A percentile compares a stretch with the other conserved stretches of the same genome.
Conservation (phyloP, 2,888 invertebrate species). For the Stomorhina lunata region DNA sequence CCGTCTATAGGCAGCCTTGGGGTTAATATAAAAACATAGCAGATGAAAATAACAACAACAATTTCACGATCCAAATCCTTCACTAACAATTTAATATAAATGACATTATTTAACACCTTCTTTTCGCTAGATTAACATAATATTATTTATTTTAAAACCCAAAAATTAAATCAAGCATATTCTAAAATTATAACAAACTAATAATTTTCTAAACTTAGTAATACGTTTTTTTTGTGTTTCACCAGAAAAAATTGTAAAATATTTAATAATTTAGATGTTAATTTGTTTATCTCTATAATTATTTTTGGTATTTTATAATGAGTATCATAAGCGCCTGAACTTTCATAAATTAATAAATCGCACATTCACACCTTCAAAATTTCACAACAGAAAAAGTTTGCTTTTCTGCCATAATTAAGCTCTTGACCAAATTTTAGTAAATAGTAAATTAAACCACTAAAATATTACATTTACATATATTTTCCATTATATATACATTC, state of each 20-base stretch:
- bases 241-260: too few relatives aligned
- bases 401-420: background rate
- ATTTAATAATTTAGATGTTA: constrained; percentile 12
- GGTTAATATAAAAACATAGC: too few relatives aligned
- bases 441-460: too few relatives aligned
- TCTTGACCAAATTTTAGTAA: constrained; percentile 14
- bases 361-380: background rate
- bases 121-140: background rate
- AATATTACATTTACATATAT: too few relatives aligned
- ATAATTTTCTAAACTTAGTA: background rate
- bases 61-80: too few relatives aligned
- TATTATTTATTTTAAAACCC: background rate
- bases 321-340: background rate
- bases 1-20: too few relatives aligned
- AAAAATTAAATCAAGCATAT: background rate
- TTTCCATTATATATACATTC: too few relatives aligned
- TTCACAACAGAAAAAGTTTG: background rate
- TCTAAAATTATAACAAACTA: background rate
- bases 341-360: background rate
- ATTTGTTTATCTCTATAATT: constrained; percentile 7
- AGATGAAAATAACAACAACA: too few relatives aligned
- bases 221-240: background rate
- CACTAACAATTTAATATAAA: too few relatives aligned
- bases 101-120: too few relatives aligned
- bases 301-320: background rate